Evolutionary conservation across 30 jellyfish, hydroid and myxozoan species (phyloP).

Genomic region (Nemopilema nomurai): DNA sequence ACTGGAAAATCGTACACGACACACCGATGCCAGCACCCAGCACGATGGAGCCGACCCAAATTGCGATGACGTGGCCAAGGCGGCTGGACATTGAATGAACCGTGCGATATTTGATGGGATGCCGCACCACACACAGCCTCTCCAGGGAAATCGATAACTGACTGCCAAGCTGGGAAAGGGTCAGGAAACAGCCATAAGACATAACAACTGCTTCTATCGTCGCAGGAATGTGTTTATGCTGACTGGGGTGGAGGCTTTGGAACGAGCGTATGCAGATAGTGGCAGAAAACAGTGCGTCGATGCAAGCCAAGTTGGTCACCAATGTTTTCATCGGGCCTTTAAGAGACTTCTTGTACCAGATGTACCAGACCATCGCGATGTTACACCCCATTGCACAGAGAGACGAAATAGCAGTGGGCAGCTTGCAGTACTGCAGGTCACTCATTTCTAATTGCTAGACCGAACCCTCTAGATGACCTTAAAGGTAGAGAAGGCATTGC

Average conservation of each 20-base stretch:
- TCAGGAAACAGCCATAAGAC: conserved; percentile 17
- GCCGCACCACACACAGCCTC: conserved; percentile 11
- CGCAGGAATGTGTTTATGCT: background rate
- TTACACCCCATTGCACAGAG: background rate
- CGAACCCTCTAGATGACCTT: too few species aligned
- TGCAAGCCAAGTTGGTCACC: conserved; percentile 33
- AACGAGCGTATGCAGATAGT: conserved; percentile 16
- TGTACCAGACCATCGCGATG: conserved; percentile 6
- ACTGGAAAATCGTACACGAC: background rate
- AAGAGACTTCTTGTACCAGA: conserved; percentile 13
- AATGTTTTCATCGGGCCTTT: conserved; percentile 29
- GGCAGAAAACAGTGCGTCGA: conserved; percentile 11
- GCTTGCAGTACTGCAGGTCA: conserved; percentile 13
- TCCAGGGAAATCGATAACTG: conserved; percentile 25
- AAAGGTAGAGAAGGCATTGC: too few species aligned
- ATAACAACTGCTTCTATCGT: conserved; percentile 8
- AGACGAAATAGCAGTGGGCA: conserved; percentile 24
- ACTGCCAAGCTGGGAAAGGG: conserved; percentile 22
- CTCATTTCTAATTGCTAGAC: background rate
- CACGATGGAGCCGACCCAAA: conserved; percentile 28
- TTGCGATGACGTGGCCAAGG: background rate
- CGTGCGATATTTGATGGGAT: conserved; percentile 15
- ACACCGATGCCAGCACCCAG: conserved; percentile 12
- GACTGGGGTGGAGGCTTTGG: background rate
- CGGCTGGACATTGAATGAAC: conserved; percentile 15